phyloP scores from a whole-genome alignment of 1,140 invertebrate genomes.

The silkworm (Bombyx mori) region DNA sequence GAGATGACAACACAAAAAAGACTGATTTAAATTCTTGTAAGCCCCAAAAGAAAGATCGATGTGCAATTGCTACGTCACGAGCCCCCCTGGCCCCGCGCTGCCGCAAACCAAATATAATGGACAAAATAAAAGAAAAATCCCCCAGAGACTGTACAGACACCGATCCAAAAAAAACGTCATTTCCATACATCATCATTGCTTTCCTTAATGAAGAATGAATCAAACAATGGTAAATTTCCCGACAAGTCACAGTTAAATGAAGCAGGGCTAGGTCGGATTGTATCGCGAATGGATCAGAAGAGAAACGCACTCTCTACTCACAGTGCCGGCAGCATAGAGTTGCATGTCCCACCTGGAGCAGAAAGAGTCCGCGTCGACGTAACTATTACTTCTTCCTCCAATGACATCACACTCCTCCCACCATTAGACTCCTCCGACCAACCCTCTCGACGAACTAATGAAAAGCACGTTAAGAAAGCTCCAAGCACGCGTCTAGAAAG shows the following conservation, averaged over 20 bases:
- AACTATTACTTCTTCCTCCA: not conserved
- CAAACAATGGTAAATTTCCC: not conserved
- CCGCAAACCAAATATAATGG: not conserved
- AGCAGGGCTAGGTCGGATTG: conserved; percentile 2
- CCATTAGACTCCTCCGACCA: not conserved
- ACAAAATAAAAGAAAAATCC: not conserved
- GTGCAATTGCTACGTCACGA: not conserved
- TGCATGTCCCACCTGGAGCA: not conserved
- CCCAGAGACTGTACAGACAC: not conserved
- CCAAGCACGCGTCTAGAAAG: not conserved
- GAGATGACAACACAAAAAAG: not conserved
- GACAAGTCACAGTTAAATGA: not conserved
- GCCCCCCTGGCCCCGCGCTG: not conserved
- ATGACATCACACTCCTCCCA: not conserved
- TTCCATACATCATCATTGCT: not conserved
- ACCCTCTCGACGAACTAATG: too few relatives aligned
- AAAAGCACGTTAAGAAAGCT: too few relatives aligned
- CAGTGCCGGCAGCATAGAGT: not conserved
- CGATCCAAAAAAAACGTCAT: not conserved
- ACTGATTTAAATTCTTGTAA: too few relatives aligned
- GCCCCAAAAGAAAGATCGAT: not conserved
- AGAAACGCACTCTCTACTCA: not conserved
- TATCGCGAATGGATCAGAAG: not conserved
- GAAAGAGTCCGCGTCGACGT: not conserved
- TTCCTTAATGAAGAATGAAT: not conserved